Evolutionary conservation across 2,797 vertebrate species (phyloP), one percentile per base, ranked within the genome.

Genomic region (Mormyrus hasselquistii): DNA sequence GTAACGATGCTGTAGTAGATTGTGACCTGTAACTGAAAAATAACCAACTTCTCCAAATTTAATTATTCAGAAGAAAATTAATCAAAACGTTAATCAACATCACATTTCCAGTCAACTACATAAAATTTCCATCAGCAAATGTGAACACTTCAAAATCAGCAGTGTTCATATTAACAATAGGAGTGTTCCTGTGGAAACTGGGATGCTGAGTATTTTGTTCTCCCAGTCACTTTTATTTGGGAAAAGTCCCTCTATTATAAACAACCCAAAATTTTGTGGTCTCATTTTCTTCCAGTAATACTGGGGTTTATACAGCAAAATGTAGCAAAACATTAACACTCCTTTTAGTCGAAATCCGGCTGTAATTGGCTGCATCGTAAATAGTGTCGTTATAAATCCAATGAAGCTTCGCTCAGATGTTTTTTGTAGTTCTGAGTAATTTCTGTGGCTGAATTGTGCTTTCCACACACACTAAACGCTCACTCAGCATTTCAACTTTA

Each of bases 261-360:
- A 93, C 93, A 93, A 91, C 38, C 92, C 93, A 94, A 95, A 95
- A 95, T 90, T 91, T 89, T 79, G 73, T 44, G 90, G 94, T 92
- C 91, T 91, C 0, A 91, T 93, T 93, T 93, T 92, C 91, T 92
- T 29, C 73, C 90, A 91, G 90, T 93, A 92, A 94, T 94, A 92
- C 85, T 89, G 91, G 90, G 92, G 92, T 93, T 93, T 91, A 91
- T 91, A 91, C 91, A 89, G 89, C 89, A 44, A 82, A 84, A 22
- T 47, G 53, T 55, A 62, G 73, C 14, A 82, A 84, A 79, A 62
- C 88, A 79, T 62, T 88, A 83, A 34, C 82, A 52, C 86, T 88
- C 89, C 69, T 90, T 79, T 50, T 93, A 92, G 92, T 94, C 92
- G 93, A 93, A 92, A 89, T 85, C 44, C 57, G 62, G 44, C 41